These are phyloP conservation scores for Bruchidius siliquastri DNA, from an alignment of 2,888 invertebrate species.

Conservation along the genomic window DNA sequence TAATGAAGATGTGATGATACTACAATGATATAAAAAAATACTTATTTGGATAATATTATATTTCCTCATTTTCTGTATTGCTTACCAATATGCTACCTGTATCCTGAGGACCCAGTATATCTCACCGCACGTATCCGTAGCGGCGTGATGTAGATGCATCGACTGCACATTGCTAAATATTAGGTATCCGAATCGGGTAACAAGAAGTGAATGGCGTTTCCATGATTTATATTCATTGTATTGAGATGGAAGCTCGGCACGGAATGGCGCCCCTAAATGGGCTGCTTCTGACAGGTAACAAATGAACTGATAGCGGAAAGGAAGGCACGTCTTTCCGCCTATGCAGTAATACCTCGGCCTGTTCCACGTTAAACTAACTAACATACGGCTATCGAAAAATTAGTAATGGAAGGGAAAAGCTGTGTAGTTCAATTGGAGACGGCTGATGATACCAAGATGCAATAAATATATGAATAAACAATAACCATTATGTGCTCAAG, in stretches of 20 bases:
- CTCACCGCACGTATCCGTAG: background rate
- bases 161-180: background rate
- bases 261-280: background rate
- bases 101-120: background rate
- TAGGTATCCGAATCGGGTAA: background rate
- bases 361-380: background rate
- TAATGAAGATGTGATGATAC: too few species aligned
- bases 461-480: too few species aligned
- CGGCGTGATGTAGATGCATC: background rate
- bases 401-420: too few species aligned
- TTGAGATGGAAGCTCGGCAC: background rate
- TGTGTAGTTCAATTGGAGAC: too few species aligned
- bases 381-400: too few species aligned
- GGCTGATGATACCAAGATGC: too few species aligned
- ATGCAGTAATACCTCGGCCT: background rate
- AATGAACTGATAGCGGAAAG: background rate
- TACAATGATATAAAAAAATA: too few species aligned
- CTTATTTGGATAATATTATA: too few species aligned
- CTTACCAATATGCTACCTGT: background rate
- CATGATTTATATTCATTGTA: background rate
- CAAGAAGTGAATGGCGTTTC: background rate
- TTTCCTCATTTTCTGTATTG: too few species aligned
- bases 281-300: background rate
- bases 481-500: too few species aligned
- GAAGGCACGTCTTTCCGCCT: background rate